phyloP scores from a whole-genome alignment of 92 coral and sea anemone species.

The Pocillopora meandrina region DNA sequence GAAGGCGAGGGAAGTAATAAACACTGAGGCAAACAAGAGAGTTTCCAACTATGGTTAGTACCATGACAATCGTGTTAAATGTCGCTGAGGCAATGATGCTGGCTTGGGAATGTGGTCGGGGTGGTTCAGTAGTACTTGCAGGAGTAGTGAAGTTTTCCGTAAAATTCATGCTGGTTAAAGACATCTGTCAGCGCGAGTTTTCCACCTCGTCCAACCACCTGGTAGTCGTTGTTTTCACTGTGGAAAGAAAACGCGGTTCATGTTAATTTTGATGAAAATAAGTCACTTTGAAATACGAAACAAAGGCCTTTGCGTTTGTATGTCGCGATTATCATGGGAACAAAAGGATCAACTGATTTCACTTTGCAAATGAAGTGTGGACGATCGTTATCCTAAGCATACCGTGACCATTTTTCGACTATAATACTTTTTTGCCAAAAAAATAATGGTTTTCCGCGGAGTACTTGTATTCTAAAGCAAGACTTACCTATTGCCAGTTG shows the following conservation, averaged over 20 bases:
- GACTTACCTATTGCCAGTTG: conserved; percentile 19
- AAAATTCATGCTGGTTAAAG: neutral
- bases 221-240: neutral
- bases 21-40: conserved; percentile 89
- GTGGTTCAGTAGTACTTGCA: neutral
- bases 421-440: neutral
- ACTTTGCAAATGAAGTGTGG: conserved; percentile 24
- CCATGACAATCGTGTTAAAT: conserved; percentile 79
- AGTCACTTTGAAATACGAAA: conserved; percentile 16
- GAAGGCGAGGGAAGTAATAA: conserved; percentile 73
- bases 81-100: conserved; percentile 74
- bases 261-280: conserved; percentile 32
- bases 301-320: conserved; percentile 17
- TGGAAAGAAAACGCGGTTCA: neutral
- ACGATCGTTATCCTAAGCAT: neutral
- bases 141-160: neutral
- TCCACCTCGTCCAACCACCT: neutral
- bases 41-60: conserved; percentile 89
- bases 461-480: neutral
- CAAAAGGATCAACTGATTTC: conserved; percentile 34
- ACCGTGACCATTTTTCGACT: neutral
- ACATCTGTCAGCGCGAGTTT: neutral
- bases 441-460: neutral
- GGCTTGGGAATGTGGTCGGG: conserved; percentile 8
- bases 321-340: conserved; percentile 23